Conservation (phyloP, 2,113 vertebrate genomes). For the Odocoileus virginianus region DNA sequence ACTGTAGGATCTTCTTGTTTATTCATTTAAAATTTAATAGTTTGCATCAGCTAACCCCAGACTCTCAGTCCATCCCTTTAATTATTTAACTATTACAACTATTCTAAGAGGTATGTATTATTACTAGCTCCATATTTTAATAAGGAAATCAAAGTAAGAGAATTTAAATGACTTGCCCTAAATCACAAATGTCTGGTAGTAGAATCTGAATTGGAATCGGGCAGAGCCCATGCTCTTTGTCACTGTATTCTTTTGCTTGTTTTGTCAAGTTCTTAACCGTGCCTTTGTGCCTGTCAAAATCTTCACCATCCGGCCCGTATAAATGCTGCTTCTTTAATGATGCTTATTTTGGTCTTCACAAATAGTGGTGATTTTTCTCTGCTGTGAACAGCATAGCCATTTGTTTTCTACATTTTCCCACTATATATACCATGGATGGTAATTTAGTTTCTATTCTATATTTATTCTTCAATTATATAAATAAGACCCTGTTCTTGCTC, state of each 20-base stretch:
- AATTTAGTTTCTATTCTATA: slow-evolving; percentile 59
- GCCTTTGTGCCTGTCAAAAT: background rate
- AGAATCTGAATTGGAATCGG: background rate
- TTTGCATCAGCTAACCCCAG: background rate
- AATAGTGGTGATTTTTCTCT: slow-evolving; percentile 50
- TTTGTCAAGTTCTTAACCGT: slow-evolving; percentile 17
- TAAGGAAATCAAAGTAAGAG: background rate
- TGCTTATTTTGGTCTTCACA: slow-evolving; percentile 48
- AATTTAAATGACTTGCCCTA: background rate
- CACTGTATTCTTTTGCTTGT: background rate
- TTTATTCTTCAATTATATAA: slow-evolving; percentile 53
- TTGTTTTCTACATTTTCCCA: slow-evolving; percentile 47
- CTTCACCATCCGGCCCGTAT: background rate
- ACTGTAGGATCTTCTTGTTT: background rate
- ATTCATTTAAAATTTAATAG: background rate
- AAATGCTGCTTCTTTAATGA: slow-evolving; percentile 20
- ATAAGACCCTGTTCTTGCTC: background rate
- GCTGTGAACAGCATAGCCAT: slow-evolving; percentile 44
- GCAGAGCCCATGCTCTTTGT: background rate
- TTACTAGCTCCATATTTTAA: background rate
- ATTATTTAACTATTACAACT: slow-evolving; percentile 2
- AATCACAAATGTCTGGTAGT: background rate
- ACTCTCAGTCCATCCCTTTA: background rate
- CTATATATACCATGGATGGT: slow-evolving; percentile 4
- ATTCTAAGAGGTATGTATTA: background rate